These are phyloP conservation scores for Eristalinus sepulchralis DNA, from an alignment of 2,888 invertebrate species.

Conservation along the genomic window DNA sequence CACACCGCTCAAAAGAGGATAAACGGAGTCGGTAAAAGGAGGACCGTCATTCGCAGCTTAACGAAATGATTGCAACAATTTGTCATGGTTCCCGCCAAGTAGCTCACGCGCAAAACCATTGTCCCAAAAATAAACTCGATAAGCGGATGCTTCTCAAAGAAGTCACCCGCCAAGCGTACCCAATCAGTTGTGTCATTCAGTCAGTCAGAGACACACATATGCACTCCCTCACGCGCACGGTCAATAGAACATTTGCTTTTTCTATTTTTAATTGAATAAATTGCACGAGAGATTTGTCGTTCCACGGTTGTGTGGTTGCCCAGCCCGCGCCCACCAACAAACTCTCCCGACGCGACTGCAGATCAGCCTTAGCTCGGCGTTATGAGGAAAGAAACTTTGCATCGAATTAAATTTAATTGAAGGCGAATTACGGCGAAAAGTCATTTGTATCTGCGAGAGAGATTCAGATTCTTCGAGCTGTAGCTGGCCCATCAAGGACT, in stretches of 20 bases:
- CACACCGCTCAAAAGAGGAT: not conserved
- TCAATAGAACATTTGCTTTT: conserved; percentile 21
- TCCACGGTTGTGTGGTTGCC: conserved; percentile 7
- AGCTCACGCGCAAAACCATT: conserved; percentile 45
- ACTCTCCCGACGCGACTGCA: conserved; percentile 2
- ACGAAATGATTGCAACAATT: conserved; percentile 48
- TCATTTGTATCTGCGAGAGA: conserved; percentile 8
- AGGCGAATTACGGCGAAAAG: conserved; percentile 33
- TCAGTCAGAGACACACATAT: not conserved
- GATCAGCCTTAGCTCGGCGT: conserved; percentile 16
- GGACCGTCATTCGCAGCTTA: conserved; percentile 7
- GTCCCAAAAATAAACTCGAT: conserved; percentile 46
- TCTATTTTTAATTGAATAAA: conserved; percentile 59
- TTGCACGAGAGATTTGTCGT: conserved; percentile 12
- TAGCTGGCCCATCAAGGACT: conserved; percentile 17
- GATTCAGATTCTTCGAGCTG: not conserved
- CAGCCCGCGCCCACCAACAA: conserved; percentile 1
- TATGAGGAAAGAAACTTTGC: conserved; percentile 23
- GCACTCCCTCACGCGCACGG: not conserved
- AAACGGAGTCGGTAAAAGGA: not conserved
- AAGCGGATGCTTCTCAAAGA: conserved; percentile 13
- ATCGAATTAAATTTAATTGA: conserved; percentile 63
- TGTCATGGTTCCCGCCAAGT: conserved; percentile 41
- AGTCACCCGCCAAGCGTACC: conserved; percentile 31
- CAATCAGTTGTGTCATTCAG: conserved; percentile 27